These are phyloP conservation scores for Chromobotia macracanthus DNA, from an alignment of 2,797 vertebrate genomes.

Conservation along the genomic window DNA sequence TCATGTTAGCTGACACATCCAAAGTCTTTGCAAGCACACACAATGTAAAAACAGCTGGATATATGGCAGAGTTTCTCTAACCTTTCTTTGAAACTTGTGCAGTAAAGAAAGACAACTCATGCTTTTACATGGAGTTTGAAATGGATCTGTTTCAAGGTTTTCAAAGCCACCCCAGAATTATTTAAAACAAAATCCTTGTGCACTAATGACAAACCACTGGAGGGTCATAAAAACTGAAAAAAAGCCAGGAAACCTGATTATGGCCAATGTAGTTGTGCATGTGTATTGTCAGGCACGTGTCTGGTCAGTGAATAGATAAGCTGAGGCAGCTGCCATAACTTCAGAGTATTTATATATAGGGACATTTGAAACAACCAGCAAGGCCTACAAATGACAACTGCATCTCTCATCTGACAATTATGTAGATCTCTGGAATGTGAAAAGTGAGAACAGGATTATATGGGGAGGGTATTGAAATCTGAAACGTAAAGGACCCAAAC, in stretches of 20 bases:
- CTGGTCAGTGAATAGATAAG: constrained; percentile 58
- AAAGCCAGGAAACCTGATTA: background rate
- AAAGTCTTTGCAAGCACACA: background rate
- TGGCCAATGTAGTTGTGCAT: constrained; percentile 45
- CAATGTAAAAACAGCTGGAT: no score
- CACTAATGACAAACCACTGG: background rate
- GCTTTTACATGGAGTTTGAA: no score
- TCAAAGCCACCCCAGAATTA: no score
- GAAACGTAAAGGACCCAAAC: background rate
- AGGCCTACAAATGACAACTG: constrained; percentile 47
- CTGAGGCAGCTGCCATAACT: constrained; percentile 73
- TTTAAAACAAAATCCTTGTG: no score
- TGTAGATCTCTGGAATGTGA: constrained; percentile 69
- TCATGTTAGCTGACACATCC: background rate
- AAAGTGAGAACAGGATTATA: constrained; percentile 50
- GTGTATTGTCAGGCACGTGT: constrained; percentile 65
- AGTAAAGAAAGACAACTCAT: no score
- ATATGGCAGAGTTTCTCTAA: no score
- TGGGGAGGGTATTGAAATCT: constrained; percentile 42
- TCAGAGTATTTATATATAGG: constrained; percentile 74
- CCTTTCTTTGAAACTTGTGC: no score
- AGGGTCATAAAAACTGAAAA: background rate
- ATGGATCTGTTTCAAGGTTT: no score
- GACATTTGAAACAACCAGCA: constrained; percentile 74
- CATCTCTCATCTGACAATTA: constrained; percentile 67